Conservation (phyloP, 2,113 vertebrate species). For the Hemiscyllium ocellatum region DNA sequence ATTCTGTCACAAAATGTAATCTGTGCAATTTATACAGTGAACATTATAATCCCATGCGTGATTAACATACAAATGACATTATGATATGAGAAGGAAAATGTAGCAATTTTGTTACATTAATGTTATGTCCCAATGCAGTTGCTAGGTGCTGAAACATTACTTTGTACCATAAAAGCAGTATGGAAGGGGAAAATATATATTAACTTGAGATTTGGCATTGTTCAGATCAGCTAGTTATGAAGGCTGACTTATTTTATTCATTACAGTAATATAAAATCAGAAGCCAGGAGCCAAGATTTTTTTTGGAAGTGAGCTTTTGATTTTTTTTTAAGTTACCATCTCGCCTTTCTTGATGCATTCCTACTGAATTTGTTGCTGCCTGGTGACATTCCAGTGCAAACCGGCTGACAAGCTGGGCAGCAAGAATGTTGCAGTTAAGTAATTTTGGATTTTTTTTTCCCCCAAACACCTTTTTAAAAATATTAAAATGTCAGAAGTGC, state of each 20-base stretch:
- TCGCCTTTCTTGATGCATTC: background rate
- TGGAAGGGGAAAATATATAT: background rate
- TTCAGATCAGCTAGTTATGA: background rate
- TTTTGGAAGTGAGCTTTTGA: background rate
- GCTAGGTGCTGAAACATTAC: background rate
- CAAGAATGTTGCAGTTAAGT: background rate
- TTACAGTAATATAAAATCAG: background rate
- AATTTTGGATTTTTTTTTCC: background rate
- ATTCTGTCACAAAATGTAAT: conserved; percentile 26
- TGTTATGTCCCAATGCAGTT: background rate
- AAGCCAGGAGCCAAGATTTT: background rate
- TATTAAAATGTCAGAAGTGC: background rate
- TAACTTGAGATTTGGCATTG: background rate
- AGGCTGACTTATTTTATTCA: background rate
- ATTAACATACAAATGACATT: conserved; percentile 27
- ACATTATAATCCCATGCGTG: conserved; percentile 4
- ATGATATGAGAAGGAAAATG: background rate
- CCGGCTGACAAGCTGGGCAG: background rate
- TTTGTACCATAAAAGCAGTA: background rate
- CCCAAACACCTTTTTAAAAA: background rate
- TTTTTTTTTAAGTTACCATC: background rate
- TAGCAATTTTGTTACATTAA: conserved; percentile 27
- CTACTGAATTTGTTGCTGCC: background rate
- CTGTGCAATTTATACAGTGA: conserved; percentile 18
- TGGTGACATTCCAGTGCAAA: background rate